These are phyloP conservation scores for Hylomyscus alleni DNA, from an alignment of 2,797 vertebrate genomes.

Conservation along the genomic window DNA sequence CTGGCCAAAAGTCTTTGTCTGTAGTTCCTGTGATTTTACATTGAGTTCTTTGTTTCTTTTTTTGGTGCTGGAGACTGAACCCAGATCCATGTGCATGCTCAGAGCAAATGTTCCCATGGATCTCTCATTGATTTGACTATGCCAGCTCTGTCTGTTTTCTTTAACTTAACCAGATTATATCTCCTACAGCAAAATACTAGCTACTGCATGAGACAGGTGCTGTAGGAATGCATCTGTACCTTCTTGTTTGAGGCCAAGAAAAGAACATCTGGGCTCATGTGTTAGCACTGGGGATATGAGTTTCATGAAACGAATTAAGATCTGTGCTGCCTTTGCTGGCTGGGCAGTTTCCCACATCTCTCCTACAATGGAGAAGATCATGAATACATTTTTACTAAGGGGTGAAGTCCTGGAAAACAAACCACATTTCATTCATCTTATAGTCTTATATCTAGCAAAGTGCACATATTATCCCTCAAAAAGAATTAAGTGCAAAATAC, in stretches of 20 bases:
- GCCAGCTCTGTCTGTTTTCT: background rate
- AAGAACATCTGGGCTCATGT: background rate
- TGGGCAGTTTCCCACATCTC: background rate
- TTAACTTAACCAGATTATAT: background rate
- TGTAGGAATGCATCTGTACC: no score
- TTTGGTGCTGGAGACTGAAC: background rate
- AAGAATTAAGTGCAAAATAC: background rate
- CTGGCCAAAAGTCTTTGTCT: background rate
- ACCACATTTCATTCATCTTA: background rate
- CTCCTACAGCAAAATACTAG: background rate
- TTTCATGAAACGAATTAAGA: background rate
- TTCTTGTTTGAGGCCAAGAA: accelerated
- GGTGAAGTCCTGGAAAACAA: background rate
- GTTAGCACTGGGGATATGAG: background rate
- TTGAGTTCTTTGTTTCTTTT: background rate
- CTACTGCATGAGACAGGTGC: background rate
- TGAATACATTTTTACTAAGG: background rate
- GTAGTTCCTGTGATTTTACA: background rate
- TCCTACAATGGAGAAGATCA: background rate
- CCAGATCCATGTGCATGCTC: background rate
- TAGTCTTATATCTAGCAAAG: background rate
- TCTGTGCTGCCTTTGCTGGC: background rate
- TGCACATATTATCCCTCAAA: background rate
- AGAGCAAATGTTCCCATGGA: background rate
- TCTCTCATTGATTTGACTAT: background rate